phyloP scores from a whole-genome alignment of 1,140 invertebrate genomes.

The Trialeurodes vaporariorum region DNA sequence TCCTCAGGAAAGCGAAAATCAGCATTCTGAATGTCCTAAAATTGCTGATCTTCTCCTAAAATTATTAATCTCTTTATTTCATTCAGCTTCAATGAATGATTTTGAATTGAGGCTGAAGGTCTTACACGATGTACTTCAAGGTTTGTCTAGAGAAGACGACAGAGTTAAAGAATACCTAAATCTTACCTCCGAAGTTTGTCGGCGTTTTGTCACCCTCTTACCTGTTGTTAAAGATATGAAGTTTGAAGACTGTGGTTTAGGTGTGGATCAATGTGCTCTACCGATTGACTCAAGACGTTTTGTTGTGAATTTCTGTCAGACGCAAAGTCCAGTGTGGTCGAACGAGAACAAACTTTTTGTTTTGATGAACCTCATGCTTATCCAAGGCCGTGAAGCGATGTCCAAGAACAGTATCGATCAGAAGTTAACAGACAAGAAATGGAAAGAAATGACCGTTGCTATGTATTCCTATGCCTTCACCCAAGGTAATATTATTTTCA shows the following conservation, averaged over 20 bases:
- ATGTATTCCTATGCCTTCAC: neutral
- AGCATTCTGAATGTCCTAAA: neutral
- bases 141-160: neutral
- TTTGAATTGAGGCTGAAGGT: neutral
- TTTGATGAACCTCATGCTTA: neutral
- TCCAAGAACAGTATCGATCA: slow-evolving; percentile 27
- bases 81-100: neutral
- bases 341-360: neutral
- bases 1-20: neutral
- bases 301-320: neutral
- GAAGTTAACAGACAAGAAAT: neutral
- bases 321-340: neutral
- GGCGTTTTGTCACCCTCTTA: neutral
- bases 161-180: neutral
- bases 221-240: neutral
- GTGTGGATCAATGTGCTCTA: neutral
- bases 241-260: neutral
- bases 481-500: too few species aligned
- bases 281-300: neutral
- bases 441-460: slow-evolving; percentile 7
- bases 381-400: slow-evolving; percentile 21
- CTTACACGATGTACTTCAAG: neutral
- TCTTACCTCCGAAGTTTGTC: neutral
- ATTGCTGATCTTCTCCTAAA: neutral
- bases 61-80: neutral